Percentiles rank a stretch among this genome's conserved stretches.
Conservation (phyloP, 2,113 vertebrate genomes). For the Electrona antarctica region DNA sequence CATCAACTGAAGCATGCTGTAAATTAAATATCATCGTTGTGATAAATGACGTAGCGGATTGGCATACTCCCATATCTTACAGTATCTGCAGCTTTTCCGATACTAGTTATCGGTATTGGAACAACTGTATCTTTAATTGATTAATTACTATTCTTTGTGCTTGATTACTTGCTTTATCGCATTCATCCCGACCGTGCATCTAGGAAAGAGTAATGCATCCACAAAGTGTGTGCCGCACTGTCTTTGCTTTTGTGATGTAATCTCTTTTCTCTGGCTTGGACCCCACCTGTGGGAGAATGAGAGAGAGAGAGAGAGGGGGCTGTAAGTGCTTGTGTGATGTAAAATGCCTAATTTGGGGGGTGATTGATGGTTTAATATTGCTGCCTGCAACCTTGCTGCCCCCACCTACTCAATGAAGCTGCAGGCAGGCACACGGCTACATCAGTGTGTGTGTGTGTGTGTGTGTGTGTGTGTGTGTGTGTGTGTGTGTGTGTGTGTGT, state of each 20-base stretch:
- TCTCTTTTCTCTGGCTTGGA: slow-evolving; percentile 71
- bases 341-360: slow-evolving; percentile 83
- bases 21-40: no score
- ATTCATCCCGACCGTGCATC: slow-evolving; percentile 43
- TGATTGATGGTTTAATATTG: slow-evolving; percentile 89
- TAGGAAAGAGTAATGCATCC: slow-evolving; percentile 66
- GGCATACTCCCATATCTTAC: no score
- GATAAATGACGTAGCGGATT: no score
- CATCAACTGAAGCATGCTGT: no score
- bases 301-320: slow-evolving; percentile 41
- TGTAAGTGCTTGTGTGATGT: slow-evolving; percentile 80
- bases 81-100: no score
- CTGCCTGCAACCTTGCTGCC: slow-evolving; percentile 83
- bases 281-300: slow-evolving; percentile 78
- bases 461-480: slow-evolving; percentile 45
- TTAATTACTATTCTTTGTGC: slow-evolving; percentile 69
- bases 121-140: slow-evolving; percentile 23
- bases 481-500: slow-evolving; percentile 46
- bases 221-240: slow-evolving; percentile 53
- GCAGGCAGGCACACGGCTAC: slow-evolving; percentile 76
- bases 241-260: slow-evolving; percentile 79
- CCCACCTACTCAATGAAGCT: slow-evolving; percentile 83
- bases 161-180: slow-evolving; percentile 54
- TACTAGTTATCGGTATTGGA: no score
- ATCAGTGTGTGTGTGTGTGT: slow-evolving; percentile 55